Conservation (phyloP, 92 coral and sea anemone species). For the Umimayanthus chanpuru region DNA sequence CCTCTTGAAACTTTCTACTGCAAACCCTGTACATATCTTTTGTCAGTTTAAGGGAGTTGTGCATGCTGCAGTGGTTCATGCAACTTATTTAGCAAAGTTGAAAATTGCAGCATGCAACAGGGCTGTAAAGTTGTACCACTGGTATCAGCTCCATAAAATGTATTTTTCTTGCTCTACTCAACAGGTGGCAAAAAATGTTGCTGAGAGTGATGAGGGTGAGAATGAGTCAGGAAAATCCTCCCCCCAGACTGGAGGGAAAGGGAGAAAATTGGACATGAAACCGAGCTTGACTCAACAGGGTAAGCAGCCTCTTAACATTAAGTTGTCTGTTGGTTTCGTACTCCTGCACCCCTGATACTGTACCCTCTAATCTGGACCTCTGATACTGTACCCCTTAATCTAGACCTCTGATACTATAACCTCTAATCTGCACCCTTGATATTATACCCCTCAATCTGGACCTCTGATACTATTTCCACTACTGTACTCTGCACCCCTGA, state of each 20-base stretch:
- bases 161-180: too few relatives aligned
- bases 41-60: too few relatives aligned
- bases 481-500: too few relatives aligned
- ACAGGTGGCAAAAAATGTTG: not conserved
- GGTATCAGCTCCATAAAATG: too few relatives aligned
- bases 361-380: too few relatives aligned
- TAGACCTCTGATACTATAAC: not conserved
- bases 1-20: too few relatives aligned
- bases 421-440: not conserved
- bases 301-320: not conserved
- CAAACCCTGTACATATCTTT: too few relatives aligned
- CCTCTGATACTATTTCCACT: not conserved
- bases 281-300: slow-evolving; percentile 12
- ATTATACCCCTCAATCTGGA: not conserved
- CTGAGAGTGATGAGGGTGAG: slow-evolving; percentile 6
- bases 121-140: too few relatives aligned
- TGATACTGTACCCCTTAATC: not conserved
- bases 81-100: too few relatives aligned
- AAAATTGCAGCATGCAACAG: too few relatives aligned
- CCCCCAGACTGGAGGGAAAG: slow-evolving; percentile 28
- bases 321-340: not conserved
- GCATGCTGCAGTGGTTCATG: too few relatives aligned
- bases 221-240: slow-evolving; percentile 13
- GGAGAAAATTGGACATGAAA: slow-evolving; percentile 7
- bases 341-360: too few relatives aligned